Evolutionary conservation across 2,888 invertebrate genomes (phyloP).

Genomic region (Scrobipalpa atriplicella): DNA sequence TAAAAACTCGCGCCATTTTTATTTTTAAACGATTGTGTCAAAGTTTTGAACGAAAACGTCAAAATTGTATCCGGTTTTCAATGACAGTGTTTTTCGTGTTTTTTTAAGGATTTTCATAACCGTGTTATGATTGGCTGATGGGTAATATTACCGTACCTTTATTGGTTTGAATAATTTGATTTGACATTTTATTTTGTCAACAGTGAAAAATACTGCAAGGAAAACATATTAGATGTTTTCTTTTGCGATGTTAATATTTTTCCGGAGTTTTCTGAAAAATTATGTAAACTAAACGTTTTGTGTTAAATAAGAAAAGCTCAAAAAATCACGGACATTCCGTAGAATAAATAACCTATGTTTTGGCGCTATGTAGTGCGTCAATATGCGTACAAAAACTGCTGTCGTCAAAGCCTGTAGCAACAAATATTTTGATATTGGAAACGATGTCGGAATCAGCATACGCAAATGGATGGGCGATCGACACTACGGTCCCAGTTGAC

Average conservation of each 20-base stretch:
- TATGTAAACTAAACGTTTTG: neutral
- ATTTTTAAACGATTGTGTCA: neutral
- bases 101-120: neutral
- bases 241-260: constrained; percentile 1
- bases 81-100: neutral
- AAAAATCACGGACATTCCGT: neutral
- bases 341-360: neutral
- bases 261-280: neutral
- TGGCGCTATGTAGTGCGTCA: neutral
- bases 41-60: constrained; percentile 6
- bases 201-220: neutral
- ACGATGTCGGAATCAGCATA: constrained; percentile 63
- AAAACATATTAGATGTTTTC: neutral
- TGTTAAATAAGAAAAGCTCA: neutral
- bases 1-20: neutral
- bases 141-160: neutral
- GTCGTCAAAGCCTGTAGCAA: neutral
- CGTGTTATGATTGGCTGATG: neutral
- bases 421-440: constrained; percentile 22
- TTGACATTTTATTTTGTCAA: neutral
- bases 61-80: neutral
- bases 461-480: constrained; percentile 76
- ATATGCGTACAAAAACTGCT: constrained; percentile 2
- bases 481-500: constrained; percentile 73
- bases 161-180: neutral